A percentile compares a stretch with the other conserved stretches of the same genome.
phyloP scores from a whole-genome alignment of 2,113 vertebrate species.

The Cynoglossus semilaevis region DNA sequence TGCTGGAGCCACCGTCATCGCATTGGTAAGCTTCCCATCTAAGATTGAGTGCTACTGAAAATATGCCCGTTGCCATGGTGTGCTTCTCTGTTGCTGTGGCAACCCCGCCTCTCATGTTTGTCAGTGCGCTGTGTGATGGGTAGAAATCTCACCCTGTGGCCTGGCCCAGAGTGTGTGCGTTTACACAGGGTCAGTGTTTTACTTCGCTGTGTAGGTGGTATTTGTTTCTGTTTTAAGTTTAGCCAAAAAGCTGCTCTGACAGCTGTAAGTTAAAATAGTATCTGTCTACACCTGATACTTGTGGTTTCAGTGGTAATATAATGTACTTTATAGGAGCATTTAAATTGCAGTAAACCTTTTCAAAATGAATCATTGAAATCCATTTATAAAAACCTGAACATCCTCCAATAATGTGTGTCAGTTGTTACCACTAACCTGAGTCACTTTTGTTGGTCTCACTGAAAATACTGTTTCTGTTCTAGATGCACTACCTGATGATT shows the following conservation, averaged over 20 bases:
- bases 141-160: slow-evolving; percentile 24
- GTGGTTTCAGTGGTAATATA: too few species aligned
- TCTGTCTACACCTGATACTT: too few species aligned
- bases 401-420: too few species aligned
- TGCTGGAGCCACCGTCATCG: slow-evolving; percentile 94
- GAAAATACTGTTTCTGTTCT: slow-evolving; percentile 51
- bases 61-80: slow-evolving; percentile 64
- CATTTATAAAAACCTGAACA: too few species aligned
- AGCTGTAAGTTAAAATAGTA: too few species aligned
- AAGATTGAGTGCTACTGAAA: slow-evolving; percentile 31
- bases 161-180: slow-evolving; percentile 25
- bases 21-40: slow-evolving; percentile 82
- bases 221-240: neutral
- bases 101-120: slow-evolving; percentile 56
- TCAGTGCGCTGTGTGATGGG: slow-evolving; percentile 17
- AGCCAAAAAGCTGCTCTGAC: too few species aligned
- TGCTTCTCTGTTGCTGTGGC: slow-evolving; percentile 54
- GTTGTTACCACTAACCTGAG: too few species aligned
- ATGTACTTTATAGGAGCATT: too few species aligned
- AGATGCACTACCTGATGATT: slow-evolving; percentile 99
- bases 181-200: slow-evolving; percentile 41
- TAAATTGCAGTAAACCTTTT: too few species aligned
- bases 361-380: too few species aligned
- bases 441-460: neutral
- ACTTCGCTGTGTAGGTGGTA: slow-evolving; percentile 34